phyloP scores from a whole-genome alignment of 2,888 invertebrate species.

The Glaucopsyche alexis region DNA sequence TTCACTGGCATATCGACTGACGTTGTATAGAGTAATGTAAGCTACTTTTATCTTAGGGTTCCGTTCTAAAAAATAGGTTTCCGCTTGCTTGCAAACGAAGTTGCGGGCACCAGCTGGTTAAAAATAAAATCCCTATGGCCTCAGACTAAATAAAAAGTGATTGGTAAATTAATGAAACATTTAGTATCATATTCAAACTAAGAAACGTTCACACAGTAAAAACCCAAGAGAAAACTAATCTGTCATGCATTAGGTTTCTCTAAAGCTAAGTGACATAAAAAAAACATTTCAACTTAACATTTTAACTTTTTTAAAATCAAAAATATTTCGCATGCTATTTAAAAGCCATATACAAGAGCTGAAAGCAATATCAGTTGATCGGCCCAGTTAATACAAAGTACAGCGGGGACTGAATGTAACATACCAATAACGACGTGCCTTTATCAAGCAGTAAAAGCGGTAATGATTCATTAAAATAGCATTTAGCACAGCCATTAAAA shows the following conservation, averaged over 20 bases:
- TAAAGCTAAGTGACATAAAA: no score
- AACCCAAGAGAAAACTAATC: no score
- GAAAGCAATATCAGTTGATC: constrained; percentile 12
- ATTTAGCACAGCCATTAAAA: constrained; percentile 3
- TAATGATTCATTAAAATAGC: constrained; percentile 16
- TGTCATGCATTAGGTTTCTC: no score
- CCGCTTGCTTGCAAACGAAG: no score
- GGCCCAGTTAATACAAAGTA: constrained; percentile 16
- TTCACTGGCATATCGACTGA: no score
- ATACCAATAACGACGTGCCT: not conserved
- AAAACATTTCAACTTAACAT: not conserved
- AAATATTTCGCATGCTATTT: not conserved
- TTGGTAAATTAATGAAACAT: not conserved
- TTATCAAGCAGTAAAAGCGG: constrained; percentile 3
- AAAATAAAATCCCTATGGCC: no score
- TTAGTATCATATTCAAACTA: not conserved
- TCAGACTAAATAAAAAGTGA: no score
- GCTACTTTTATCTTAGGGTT: no score
- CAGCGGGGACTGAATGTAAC: not conserved
- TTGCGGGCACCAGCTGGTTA: no score
- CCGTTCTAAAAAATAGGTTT: no score
- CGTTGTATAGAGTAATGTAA: no score
- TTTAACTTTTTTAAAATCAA: not conserved
- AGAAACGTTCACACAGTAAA: not conserved
- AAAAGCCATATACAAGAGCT: not conserved